Percentiles rank a stretch among this genome's conserved stretches.
phyloP scores from a whole-genome alignment of 1,140 invertebrate genomes.

The Polypedilum vanderplanki region DNA sequence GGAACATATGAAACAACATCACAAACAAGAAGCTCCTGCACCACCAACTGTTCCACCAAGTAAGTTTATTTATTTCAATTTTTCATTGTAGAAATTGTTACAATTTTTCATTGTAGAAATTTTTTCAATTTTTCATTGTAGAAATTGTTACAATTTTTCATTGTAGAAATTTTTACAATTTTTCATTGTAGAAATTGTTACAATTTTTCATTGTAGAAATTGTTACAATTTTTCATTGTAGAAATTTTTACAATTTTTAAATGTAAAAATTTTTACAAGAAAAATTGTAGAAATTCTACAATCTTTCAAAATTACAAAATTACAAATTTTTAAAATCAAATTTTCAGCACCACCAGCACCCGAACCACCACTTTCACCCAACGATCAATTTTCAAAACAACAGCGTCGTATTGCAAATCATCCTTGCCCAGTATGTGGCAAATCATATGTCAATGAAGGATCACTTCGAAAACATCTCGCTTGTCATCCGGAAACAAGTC shows the following conservation, averaged over 20 bases:
- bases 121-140: neutral
- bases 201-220: neutral
- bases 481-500: slow-evolving; percentile 83
- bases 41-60: slow-evolving; percentile 85
- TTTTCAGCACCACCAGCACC: slow-evolving; percentile 30
- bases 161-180: neutral
- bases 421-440: slow-evolving; percentile 88
- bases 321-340: neutral
- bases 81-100: neutral
- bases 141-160: neutral
- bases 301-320: neutral
- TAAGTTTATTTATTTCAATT: too few species aligned
- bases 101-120: neutral
- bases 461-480: slow-evolving; percentile 85
- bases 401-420: slow-evolving; percentile 79
- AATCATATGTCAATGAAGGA: slow-evolving; percentile 91
- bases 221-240: neutral
- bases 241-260: neutral
- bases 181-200: neutral
- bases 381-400: slow-evolving; percentile 78
- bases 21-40: slow-evolving; percentile 73
- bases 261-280: too few species aligned
- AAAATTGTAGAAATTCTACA: neutral
- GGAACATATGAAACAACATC: slow-evolving; percentile 92
- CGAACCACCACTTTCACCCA: slow-evolving; percentile 36